Percentiles rank a stretch among this genome's conserved stretches.
Conservation (phyloP, 1,140 invertebrate species). For the Notospermus geniculatus region DNA sequence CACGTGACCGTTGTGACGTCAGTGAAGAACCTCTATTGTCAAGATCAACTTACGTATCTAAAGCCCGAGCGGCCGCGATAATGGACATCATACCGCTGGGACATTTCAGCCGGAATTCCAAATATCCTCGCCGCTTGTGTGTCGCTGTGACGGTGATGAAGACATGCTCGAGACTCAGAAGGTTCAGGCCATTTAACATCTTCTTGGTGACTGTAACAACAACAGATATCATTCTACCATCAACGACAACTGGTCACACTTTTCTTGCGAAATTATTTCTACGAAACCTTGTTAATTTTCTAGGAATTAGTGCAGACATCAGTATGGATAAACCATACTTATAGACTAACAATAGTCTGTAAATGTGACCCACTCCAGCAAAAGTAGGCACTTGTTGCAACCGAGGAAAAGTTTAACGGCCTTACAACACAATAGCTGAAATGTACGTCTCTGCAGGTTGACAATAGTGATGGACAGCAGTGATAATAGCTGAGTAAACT, state of each 20-base stretch:
- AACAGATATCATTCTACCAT: neutral
- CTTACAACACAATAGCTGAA: too few species aligned
- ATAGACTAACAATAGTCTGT: neutral
- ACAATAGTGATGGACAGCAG: too few species aligned
- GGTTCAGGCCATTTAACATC: conserved; percentile 36
- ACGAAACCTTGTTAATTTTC: neutral
- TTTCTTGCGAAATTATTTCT: neutral
- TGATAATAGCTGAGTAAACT: neutral
- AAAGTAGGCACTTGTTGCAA: too few species aligned
- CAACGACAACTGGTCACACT: neutral
- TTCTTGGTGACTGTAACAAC: conserved; percentile 33
- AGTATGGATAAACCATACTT: neutral
- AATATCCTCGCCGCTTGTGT: conserved; percentile 76
- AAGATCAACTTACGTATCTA: neutral
- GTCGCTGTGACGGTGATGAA: conserved; percentile 62
- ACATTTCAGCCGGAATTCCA: conserved; percentile 67
- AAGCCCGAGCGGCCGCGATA: conserved; percentile 32
- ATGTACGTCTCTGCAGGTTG: too few species aligned
- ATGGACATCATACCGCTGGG: conserved; percentile 45
- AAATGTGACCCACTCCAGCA: too few species aligned
- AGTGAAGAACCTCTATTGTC: too few species aligned
- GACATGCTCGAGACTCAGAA: conserved; percentile 77
- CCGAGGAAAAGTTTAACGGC: too few species aligned
- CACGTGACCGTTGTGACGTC: too few species aligned
- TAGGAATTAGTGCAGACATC: neutral